These are phyloP conservation scores for Phodopus roborovskii DNA, from an alignment of 2,113 vertebrate genomes.

Conservation along the genomic window DNA sequence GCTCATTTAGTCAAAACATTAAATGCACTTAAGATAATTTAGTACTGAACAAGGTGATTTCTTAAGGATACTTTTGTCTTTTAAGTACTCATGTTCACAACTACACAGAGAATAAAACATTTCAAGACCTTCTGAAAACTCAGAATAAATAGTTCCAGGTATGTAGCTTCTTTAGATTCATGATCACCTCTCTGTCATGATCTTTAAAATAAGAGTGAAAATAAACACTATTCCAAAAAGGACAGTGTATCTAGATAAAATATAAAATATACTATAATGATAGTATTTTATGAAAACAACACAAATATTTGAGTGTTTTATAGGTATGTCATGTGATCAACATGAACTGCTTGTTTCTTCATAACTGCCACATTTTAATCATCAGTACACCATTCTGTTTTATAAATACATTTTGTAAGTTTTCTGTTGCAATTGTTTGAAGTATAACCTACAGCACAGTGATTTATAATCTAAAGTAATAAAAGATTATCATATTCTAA, in stretches of 20 bases:
- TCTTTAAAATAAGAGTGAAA: slow-evolving; percentile 78
- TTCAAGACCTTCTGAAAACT: slow-evolving; percentile 70
- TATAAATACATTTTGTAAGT: slow-evolving; percentile 84
- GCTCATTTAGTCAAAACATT: slow-evolving; percentile 72
- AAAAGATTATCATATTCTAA: slow-evolving; percentile 89
- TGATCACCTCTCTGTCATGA: slow-evolving; percentile 30
- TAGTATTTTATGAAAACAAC: slow-evolving; percentile 76
- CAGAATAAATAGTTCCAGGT: slow-evolving; percentile 77
- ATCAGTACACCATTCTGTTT: slow-evolving; percentile 79
- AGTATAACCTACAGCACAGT: slow-evolving; percentile 84
- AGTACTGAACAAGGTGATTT: slow-evolving; percentile 72
- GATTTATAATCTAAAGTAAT: slow-evolving; percentile 85
- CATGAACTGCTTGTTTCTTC: slow-evolving; percentile 75
- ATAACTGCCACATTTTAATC: slow-evolving; percentile 75
- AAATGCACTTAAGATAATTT: slow-evolving; percentile 72
- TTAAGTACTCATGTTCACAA: slow-evolving; percentile 77
- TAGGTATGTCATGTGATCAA: slow-evolving; percentile 73
- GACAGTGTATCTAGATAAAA: slow-evolving; percentile 80
- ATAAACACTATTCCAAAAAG: slow-evolving; percentile 68
- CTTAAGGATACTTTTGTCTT: slow-evolving; percentile 79
- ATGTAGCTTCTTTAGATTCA: slow-evolving; percentile 72
- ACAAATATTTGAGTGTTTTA: slow-evolving; percentile 68
- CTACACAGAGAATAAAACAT: slow-evolving; percentile 78
- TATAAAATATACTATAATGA: slow-evolving; percentile 72
- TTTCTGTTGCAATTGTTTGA: slow-evolving; percentile 73